phyloP scores from a whole-genome alignment of 2,888 invertebrate genomes.

The Netelia inedita region DNA sequence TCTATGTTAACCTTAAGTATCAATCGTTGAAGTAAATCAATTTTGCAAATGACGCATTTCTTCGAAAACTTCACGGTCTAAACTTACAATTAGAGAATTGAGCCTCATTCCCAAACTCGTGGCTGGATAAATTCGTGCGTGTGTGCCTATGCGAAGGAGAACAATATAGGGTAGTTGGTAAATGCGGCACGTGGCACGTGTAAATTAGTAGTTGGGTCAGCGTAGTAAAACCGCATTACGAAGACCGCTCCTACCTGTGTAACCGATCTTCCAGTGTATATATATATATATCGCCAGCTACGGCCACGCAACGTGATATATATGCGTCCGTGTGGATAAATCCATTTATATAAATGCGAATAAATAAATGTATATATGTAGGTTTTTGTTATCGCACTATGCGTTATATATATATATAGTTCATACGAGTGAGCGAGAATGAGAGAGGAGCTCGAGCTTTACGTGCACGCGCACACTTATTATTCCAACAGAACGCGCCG shows the following conservation, averaged over 20 bases:
- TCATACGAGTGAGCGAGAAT: constrained; percentile 21
- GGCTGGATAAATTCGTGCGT: background rate
- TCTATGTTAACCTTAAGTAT: too few relatives aligned
- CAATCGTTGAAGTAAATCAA: too few relatives aligned
- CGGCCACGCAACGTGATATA: background rate
- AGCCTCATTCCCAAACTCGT: too few relatives aligned
- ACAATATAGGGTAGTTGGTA: constrained; percentile 62
- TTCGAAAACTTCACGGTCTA: too few relatives aligned
- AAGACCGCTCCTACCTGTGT: constrained; percentile 72
- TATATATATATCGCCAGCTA: background rate
- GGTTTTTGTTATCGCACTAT: background rate
- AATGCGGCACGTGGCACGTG: constrained; percentile 74
- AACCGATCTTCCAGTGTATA: constrained; percentile 72
- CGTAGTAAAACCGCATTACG: constrained; percentile 77
- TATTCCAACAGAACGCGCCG: constrained; percentile 69
- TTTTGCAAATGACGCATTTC: too few relatives aligned
- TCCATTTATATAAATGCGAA: background rate
- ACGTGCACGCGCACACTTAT: constrained; percentile 74
- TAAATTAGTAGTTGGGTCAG: constrained; percentile 77
- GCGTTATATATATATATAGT: background rate
- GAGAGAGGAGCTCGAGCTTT: constrained; percentile 52
- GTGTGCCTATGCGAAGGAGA: constrained; percentile 2
- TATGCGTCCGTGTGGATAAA: background rate
- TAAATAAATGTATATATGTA: background rate
- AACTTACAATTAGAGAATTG: too few relatives aligned